Evolutionary conservation across 2,888 invertebrate species (phyloP).

Genomic region (Congeria kusceri): DNA sequence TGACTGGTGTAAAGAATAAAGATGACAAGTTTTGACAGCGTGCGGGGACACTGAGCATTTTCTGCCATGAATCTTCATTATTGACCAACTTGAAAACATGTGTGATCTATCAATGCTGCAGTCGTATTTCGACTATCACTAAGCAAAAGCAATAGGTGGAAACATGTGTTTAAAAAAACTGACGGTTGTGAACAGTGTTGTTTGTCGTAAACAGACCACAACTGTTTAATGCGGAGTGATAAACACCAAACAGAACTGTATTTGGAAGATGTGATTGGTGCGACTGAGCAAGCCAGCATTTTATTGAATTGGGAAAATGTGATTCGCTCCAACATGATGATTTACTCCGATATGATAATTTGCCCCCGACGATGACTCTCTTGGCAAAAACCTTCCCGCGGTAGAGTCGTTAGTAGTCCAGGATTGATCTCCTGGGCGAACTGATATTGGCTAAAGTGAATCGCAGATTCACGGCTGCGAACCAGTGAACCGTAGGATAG

Average conservation of each 20-base stretch:
- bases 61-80: background rate
- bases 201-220: background rate
- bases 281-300: background rate
- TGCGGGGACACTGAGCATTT: background rate
- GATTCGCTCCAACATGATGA: too few relatives aligned
- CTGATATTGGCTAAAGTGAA: too few relatives aligned
- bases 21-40: background rate
- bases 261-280: background rate
- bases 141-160: background rate
- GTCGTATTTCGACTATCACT: conserved; percentile 1
- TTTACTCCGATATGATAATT: too few relatives aligned
- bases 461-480: too few relatives aligned
- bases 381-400: too few relatives aligned
- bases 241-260: background rate
- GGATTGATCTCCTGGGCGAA: too few relatives aligned
- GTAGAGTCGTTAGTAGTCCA: too few relatives aligned
- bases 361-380: too few relatives aligned
- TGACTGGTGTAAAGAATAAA: conserved; percentile 3
- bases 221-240: too few relatives aligned
- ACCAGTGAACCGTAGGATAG: too few relatives aligned
- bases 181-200: background rate
- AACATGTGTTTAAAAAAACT: background rate
- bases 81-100: background rate
- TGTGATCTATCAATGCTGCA: background rate
- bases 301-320: background rate